Conservation (phyloP, 2,888 invertebrate species). For the Epirrhoe alternata region DNA sequence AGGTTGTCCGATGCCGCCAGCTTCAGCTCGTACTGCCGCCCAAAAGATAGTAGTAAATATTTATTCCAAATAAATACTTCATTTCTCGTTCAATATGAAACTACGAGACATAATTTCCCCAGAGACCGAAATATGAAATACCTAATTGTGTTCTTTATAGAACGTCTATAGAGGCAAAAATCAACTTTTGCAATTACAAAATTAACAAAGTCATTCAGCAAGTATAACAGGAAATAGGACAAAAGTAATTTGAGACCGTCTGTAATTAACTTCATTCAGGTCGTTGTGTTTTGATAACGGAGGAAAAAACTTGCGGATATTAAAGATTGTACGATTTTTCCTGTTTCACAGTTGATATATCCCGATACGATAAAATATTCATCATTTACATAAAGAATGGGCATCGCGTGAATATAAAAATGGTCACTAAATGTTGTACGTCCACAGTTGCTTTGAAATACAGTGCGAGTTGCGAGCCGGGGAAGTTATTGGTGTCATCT, state of each 20-base stretch:
- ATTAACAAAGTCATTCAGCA: constrained; percentile 62
- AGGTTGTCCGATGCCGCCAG: constrained; percentile 98
- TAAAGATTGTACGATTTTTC: constrained; percentile 38
- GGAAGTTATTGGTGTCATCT: constrained; percentile 77
- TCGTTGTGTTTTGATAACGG: constrained; percentile 48
- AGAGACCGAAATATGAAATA: constrained; percentile 31
- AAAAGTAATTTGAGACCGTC: constrained; percentile 55
- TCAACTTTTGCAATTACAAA: constrained; percentile 59
- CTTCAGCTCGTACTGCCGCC: constrained; percentile 94
- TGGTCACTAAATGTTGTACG: constrained; percentile 54
- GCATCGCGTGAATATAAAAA: constrained; percentile 38
- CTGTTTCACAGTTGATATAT: constrained; percentile 30
- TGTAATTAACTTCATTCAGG: constrained; percentile 63
- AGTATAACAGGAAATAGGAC: constrained; percentile 54
- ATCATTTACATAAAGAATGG: constrained; percentile 25
- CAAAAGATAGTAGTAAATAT: constrained; percentile 43
- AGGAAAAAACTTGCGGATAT: constrained; percentile 47
- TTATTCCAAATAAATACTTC: constrained; percentile 30
- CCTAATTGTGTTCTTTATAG: constrained; percentile 37
- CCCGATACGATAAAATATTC: constrained; percentile 23
- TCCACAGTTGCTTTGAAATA: constrained; percentile 61
- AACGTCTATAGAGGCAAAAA: constrained; percentile 48
- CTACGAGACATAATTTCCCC: constrained; percentile 33
- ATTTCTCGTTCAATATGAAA: constrained; percentile 34
- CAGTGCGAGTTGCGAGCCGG: constrained; percentile 62